phyloP scores from a whole-genome alignment of 2,888 invertebrate genomes.

The Aplocera efformata region DNA sequence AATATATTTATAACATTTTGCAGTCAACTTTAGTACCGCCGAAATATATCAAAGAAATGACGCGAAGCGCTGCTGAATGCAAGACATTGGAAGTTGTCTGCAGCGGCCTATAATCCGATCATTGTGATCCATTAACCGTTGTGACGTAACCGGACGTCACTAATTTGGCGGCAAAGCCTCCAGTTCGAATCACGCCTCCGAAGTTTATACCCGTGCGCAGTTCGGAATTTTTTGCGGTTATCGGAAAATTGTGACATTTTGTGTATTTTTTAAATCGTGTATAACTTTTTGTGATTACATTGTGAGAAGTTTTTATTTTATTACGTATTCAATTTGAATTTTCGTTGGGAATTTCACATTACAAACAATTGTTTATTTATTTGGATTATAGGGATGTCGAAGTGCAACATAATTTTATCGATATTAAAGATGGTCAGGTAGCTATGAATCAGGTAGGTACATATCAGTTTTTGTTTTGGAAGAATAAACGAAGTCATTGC shows the following conservation, averaged over 20 bases:
- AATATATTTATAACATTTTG: too few relatives aligned
- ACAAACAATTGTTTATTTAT: neutral
- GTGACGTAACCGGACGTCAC: conserved; percentile 25
- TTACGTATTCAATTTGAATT: conserved; percentile 11
- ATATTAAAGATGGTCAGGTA: too few relatives aligned
- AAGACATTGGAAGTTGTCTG: neutral
- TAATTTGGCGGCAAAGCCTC: conserved; percentile 39
- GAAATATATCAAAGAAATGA: too few relatives aligned
- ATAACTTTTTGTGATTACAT: too few relatives aligned
- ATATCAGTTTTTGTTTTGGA: too few relatives aligned
- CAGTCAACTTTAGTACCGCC: too few relatives aligned
- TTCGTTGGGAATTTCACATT: conserved; percentile 15
- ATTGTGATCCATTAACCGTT: conserved; percentile 7
- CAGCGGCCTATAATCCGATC: neutral
- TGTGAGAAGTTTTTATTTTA: neutral
- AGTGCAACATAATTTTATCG: neutral
- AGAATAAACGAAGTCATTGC: too few relatives aligned
- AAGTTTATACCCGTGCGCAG: conserved; percentile 12
- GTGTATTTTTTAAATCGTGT: too few relatives aligned
- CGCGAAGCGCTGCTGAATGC: conserved; percentile 23
- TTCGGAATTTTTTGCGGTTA: too few relatives aligned
- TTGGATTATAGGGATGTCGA: conserved; percentile 18
- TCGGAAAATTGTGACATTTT: too few relatives aligned
- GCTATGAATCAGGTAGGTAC: too few relatives aligned
- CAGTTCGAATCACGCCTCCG: conserved; percentile 31